Percentiles rank a stretch among this genome's conserved stretches.
Conservation (phyloP, 1,140 invertebrate species). For the Bombus haemorrhoidalis region DNA sequence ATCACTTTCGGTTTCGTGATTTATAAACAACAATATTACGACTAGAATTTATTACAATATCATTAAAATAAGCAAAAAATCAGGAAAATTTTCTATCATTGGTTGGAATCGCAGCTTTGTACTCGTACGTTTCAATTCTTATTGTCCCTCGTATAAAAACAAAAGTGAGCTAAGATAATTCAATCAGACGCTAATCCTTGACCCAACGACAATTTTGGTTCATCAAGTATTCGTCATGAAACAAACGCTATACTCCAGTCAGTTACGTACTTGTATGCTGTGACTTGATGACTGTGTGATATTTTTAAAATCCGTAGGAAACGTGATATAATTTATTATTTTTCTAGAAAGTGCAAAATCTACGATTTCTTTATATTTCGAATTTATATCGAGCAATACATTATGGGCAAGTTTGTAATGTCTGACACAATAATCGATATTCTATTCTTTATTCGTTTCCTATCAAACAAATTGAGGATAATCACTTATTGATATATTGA, state of each 20-base stretch:
- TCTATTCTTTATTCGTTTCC: not conserved
- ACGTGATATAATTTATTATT: not conserved
- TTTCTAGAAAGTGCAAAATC: not conserved
- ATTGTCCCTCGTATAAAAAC: not conserved
- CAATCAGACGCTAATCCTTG: constrained; percentile 10
- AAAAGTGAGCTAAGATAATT: not conserved
- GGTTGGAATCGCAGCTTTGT: not conserved
- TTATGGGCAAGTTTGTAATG: not conserved
- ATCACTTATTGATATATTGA: not conserved
- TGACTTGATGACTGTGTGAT: not conserved
- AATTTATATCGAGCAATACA: not conserved
- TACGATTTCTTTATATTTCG: not conserved
- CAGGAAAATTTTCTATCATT: no score
- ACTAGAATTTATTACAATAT: not conserved
- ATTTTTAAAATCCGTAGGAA: not conserved
- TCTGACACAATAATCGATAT: not conserved
- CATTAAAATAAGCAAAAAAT: not conserved
- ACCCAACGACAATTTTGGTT: constrained; percentile 5
- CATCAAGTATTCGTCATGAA: not conserved
- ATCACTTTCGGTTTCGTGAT: constrained; percentile 25
- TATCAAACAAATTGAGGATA: not conserved
- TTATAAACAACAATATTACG: constrained; percentile 43
- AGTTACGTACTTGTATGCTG: not conserved
- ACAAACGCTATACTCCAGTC: not conserved
- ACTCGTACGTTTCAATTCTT: not conserved